Conservation (phyloP, 2,113 vertebrate species). For the Sylvilagus bachmani region DNA sequence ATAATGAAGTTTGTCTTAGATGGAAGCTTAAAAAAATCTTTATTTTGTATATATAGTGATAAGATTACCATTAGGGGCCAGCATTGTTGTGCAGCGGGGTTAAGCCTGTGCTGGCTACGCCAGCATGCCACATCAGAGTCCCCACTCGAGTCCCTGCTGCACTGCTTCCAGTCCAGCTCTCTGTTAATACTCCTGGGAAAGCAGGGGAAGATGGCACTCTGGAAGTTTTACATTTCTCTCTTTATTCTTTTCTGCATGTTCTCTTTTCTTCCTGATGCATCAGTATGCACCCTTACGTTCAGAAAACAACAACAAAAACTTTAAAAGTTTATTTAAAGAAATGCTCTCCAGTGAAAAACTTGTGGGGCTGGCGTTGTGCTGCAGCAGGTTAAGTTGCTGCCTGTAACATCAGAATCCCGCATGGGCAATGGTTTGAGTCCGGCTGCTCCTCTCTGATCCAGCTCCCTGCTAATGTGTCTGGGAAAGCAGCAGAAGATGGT, state of each 20-base stretch:
- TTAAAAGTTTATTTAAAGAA: conserved; percentile 48
- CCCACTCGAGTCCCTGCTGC: too few relatives aligned
- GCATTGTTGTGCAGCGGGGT: too few relatives aligned
- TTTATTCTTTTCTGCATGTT: conserved; percentile 34
- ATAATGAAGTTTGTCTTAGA: conserved; percentile 15
- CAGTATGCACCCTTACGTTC: background rate
- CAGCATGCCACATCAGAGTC: too few relatives aligned
- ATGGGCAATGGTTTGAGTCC: too few relatives aligned
- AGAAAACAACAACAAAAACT: conserved; percentile 35
- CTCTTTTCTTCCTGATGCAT: background rate
- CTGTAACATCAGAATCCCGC: too few relatives aligned
- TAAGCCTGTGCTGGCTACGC: too few relatives aligned
- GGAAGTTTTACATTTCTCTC: background rate
- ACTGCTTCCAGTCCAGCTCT: too few relatives aligned
- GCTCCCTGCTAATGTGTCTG: too few relatives aligned
- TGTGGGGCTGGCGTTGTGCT: too few relatives aligned
- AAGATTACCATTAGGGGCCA: background rate
- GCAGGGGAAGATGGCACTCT: background rate
- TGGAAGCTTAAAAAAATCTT: background rate
- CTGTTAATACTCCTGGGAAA: too few relatives aligned
- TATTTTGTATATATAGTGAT: conserved; percentile 21
- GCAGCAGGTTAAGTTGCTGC: too few relatives aligned
- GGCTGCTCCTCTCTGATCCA: too few relatives aligned
- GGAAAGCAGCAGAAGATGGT: background rate
- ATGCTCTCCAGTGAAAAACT: background rate